Evolutionary conservation across 2,888 invertebrate genomes (phyloP), one percentile per base, ranked within the genome.

Genomic region (Candidula unifasciata): DNA sequence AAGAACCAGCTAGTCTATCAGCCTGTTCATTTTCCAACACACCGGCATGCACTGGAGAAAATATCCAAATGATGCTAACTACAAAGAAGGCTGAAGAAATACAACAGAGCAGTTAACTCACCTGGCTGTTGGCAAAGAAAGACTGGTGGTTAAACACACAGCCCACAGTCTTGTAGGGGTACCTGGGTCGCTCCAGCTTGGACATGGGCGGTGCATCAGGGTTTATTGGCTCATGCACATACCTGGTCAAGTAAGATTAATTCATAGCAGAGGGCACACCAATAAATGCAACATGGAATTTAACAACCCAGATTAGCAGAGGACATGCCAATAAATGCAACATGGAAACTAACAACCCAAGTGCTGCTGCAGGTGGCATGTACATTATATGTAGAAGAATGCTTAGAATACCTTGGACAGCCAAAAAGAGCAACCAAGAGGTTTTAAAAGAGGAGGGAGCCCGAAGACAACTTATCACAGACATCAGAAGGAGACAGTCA

Each of bases 91-190:
- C 3, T 13, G 54, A 54, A 54, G 54, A 54, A 35, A 73, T 18
- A 68, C 6, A 54, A 30, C 18, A 27, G 21, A 60, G 5, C 5
- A 21, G 21, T n/a, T 21, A 24, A 37, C 73, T 73, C 89, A 93
- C 93, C 92, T 93, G 94, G 85, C 90, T 92, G 88, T 94, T 94
- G 24, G 94, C 94, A 90, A 89, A 94, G 86, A 94, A 94, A 33
- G 88, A 86, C 80, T 90, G 88, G 83, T 94, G 92, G 88, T 93
- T 94, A 89, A 94, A 94, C 54, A 94, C 90, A 90, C 93, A 93
- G 33, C 93, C 94, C 3, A 94, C 89, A 35, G 93, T 93, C 85
- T 90, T 91, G 88, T 93, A 94, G 10, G 93, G 93, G 87, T 94
- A 91, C 52, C 89, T 89, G n/a, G 92, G 89, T 52, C 91, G 87